Percentiles rank a stretch among this genome's conserved stretches.
Conservation (phyloP, 2,113 vertebrate genomes). For the Eretmochelys imbricata region DNA sequence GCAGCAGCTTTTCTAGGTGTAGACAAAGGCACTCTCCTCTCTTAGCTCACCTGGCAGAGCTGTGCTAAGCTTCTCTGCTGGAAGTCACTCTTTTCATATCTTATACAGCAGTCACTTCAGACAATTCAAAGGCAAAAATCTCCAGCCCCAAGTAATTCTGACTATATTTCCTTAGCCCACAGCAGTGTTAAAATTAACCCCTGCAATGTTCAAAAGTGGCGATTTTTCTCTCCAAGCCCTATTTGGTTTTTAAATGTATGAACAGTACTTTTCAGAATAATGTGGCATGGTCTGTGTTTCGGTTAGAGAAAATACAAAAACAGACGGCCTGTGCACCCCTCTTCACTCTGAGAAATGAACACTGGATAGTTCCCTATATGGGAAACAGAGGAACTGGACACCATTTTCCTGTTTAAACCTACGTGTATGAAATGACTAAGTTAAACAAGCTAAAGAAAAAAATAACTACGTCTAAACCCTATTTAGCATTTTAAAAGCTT, state of each 20-base stretch:
- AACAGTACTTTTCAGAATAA: constrained; percentile 48
- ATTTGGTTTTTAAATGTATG: constrained; percentile 71
- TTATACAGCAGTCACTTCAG: constrained; percentile 51
- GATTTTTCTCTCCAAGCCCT: constrained; percentile 57
- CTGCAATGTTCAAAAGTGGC: constrained; percentile 62
- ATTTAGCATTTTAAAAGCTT: constrained; percentile 71
- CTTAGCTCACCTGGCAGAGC: constrained; percentile 11
- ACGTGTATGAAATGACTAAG: background rate
- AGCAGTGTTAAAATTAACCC: constrained; percentile 68
- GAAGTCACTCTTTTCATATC: constrained; percentile 60
- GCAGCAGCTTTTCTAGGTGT: background rate
- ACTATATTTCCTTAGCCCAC: constrained; percentile 22
- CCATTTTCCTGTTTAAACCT: constrained; percentile 49
- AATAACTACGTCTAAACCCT: constrained; percentile 60
- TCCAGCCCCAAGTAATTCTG: constrained; percentile 52
- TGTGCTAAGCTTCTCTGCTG: constrained; percentile 45
- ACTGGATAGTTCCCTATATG: background rate
- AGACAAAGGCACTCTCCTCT: background rate
- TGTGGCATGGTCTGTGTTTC: constrained; percentile 21
- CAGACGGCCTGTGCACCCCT: background rate
- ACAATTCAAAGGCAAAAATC: constrained; percentile 65
- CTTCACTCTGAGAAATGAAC: constrained; percentile 10
- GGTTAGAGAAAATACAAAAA: constrained; percentile 35
- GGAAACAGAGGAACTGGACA: constrained; percentile 1
- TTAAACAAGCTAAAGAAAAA: constrained; percentile 57